Evolutionary conservation across 2,888 invertebrate genomes (phyloP).

Genomic region (Plagodis dolabraria): DNA sequence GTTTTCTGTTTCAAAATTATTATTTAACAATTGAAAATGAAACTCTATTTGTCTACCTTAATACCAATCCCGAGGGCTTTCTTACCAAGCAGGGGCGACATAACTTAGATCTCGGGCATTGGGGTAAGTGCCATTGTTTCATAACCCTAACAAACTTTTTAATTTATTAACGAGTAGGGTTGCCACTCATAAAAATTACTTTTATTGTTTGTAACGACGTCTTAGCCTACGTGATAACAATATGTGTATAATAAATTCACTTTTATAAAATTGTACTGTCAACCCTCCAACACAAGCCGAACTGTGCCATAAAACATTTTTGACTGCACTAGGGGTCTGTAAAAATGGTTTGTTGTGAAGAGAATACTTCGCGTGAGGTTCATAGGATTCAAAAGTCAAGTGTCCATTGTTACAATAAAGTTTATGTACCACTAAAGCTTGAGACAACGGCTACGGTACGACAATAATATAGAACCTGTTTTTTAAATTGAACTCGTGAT

Average conservation of each 20-base stretch:
- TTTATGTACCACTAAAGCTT: conserved; percentile 73
- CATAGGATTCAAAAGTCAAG: conserved; percentile 70
- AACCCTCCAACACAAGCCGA: conserved; percentile 47
- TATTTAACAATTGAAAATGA: not conserved
- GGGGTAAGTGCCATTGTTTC: conserved; percentile 80
- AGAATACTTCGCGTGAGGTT: conserved; percentile 62
- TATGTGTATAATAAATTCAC: conserved; percentile 74
- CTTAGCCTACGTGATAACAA: conserved; percentile 83
- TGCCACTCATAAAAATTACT: conserved; percentile 83
- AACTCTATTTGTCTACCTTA: conserved; percentile 1
- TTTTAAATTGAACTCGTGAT: conserved; percentile 67
- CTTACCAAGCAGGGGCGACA: conserved; percentile 66
- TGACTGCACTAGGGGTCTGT: conserved; percentile 28
- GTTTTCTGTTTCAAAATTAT: conserved; percentile 7
- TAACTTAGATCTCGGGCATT: conserved; percentile 71
- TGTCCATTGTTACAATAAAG: conserved; percentile 65
- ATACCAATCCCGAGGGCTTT: conserved; percentile 46
- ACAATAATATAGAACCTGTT: conserved; percentile 66
- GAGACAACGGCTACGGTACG: conserved; percentile 65
- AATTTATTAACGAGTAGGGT: conserved; percentile 83
- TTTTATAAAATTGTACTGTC: conserved; percentile 53
- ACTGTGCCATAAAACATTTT: conserved; percentile 29
- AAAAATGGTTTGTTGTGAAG: conserved; percentile 36
- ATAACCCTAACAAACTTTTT: conserved; percentile 76
- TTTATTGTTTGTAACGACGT: conserved; percentile 84